Percentiles rank a stretch among this genome's conserved stretches.
Evolutionary conservation across 2,888 invertebrate genomes (phyloP).

Genomic region (Hyalella azteca): DNA sequence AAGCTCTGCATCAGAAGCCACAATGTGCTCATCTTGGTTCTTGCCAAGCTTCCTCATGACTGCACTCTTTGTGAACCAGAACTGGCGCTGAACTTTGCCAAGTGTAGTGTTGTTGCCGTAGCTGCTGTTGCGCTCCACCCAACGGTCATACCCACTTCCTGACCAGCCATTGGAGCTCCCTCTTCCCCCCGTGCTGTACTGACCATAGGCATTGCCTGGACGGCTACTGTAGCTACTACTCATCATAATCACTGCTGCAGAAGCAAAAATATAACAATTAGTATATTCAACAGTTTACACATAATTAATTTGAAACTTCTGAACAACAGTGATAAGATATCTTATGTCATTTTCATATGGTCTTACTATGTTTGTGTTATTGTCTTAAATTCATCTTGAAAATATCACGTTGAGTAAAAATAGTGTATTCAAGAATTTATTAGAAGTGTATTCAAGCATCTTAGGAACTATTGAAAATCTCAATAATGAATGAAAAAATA

Average conservation of each 20-base stretch:
- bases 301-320: background rate
- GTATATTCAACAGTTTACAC: background rate
- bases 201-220: background rate
- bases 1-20: constrained; percentile 93
- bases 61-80: constrained; percentile 59
- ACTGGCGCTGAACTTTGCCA: constrained; percentile 55
- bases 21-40: constrained; percentile 96
- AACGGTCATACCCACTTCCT: constrained; percentile 57
- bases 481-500: too few relatives aligned
- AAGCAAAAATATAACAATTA: background rate
- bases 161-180: constrained; percentile 47
- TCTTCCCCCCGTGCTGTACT: background rate
- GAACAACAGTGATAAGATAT: too few relatives aligned
- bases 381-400: too few relatives aligned
- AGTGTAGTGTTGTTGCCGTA: constrained; percentile 41
- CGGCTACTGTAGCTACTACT: constrained; percentile 7
- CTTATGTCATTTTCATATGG: too few relatives aligned
- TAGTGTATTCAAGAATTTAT: too few relatives aligned
- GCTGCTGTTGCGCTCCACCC: constrained; percentile 56
- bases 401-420: too few relatives aligned
- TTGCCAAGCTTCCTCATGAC: constrained; percentile 79
- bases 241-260: constrained; percentile 5
- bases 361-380: too few relatives aligned
- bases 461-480: too few relatives aligned
- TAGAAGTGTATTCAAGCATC: too few relatives aligned